Conservation (phyloP, 2,113 vertebrate species). For the Apaloderma vittatum region DNA sequence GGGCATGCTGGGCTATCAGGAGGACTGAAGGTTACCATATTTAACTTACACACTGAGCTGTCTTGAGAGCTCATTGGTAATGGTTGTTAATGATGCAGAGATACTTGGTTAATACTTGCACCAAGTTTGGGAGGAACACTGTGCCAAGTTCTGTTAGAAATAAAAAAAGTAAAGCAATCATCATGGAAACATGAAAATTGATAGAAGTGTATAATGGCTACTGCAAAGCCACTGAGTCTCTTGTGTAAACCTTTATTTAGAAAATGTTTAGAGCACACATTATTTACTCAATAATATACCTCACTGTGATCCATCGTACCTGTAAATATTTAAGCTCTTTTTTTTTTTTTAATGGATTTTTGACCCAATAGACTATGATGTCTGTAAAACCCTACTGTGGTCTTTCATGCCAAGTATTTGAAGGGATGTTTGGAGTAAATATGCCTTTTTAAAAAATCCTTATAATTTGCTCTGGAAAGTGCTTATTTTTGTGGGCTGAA, state of each 20-base stretch:
- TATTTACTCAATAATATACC: constrained; percentile 2
- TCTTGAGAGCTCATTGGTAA: not conserved
- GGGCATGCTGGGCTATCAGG: not conserved
- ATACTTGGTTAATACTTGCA: not conserved
- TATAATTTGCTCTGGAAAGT: constrained; percentile 1
- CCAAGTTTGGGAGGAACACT: not conserved
- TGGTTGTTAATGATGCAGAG: not conserved
- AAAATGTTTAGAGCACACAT: not conserved
- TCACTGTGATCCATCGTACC: constrained; percentile 12
- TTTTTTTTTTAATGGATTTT: constrained; percentile 14
- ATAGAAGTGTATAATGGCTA: not conserved
- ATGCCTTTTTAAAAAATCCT: not conserved
- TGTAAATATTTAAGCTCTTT: not conserved
- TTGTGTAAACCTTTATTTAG: constrained; percentile 14
- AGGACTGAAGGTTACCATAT: not conserved
- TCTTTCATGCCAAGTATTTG: constrained; percentile 19
- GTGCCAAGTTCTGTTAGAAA: not conserved
- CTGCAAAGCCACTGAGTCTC: not conserved
- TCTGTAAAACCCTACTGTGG: not conserved
- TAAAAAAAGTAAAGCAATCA: not conserved
- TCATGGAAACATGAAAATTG: not conserved
- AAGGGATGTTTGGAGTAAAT: constrained; percentile 20
- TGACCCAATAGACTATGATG: not conserved
- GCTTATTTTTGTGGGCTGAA: not conserved
- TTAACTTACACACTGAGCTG: not conserved